Conservation (phyloP, 2,888 invertebrate species). For the Andrena haemorrhoa region DNA sequence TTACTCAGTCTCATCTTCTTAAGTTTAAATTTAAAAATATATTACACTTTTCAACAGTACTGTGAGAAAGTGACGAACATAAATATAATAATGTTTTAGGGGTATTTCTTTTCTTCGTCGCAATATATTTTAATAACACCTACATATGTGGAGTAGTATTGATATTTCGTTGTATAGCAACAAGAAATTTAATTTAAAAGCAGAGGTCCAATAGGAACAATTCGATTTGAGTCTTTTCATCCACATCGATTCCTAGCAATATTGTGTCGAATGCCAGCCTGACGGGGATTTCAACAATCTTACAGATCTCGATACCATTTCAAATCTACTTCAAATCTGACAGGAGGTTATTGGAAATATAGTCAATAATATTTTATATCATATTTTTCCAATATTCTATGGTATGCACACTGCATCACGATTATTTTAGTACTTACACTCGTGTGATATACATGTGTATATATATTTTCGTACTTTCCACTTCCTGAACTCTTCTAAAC, state of each 20-base stretch:
- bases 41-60: too few relatives aligned
- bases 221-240: slow-evolving; percentile 22
- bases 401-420: background rate
- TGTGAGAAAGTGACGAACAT: too few relatives aligned
- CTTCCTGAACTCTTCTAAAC: background rate
- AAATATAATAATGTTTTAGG: too few relatives aligned
- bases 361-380: slow-evolving; percentile 28
- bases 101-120: too few relatives aligned
- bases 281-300: slow-evolving; percentile 13
- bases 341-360: slow-evolving; percentile 40
- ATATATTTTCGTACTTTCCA: background rate
- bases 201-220: slow-evolving; percentile 11
- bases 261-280: slow-evolving; percentile 15
- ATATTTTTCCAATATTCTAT: background rate
- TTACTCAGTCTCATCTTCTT: too few relatives aligned
- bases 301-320: slow-evolving; percentile 30
- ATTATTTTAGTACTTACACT: background rate
- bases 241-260: slow-evolving; percentile 10
- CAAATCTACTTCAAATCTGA: slow-evolving; percentile 34
- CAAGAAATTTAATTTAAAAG: slow-evolving; percentile 15
- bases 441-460: too few relatives aligned
- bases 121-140: too few relatives aligned
- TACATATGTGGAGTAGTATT: background rate
- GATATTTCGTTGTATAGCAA: background rate
- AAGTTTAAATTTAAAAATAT: too few relatives aligned